These are phyloP conservation scores for Liparis tanakae DNA, from an alignment of 2,797 vertebrate species.

Conservation along the genomic window DNA sequence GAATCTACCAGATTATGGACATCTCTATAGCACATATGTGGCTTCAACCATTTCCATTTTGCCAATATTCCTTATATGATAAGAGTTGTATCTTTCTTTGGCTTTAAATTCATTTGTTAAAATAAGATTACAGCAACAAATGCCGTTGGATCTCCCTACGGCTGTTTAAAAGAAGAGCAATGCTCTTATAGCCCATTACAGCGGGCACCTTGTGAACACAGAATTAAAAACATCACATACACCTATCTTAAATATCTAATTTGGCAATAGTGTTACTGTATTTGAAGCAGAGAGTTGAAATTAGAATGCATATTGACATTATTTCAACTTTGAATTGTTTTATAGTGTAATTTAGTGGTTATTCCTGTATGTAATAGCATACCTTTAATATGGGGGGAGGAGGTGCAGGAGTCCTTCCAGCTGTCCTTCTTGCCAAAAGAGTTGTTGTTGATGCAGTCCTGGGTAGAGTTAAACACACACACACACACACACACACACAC, in stretches of 20 bases:
- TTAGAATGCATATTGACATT: neutral
- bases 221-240: too few relatives aligned
- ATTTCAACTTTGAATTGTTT: neutral
- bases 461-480: constrained; percentile 12
- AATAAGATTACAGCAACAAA: neutral
- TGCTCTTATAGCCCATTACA: neutral
- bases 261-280: neutral
- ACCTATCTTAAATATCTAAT: neutral
- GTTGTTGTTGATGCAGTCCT: constrained; percentile 99
- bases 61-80: too few relatives aligned
- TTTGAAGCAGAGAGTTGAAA: neutral
- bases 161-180: neutral
- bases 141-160: neutral
- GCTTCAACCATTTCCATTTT: too few relatives aligned
- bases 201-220: neutral
- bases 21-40: too few relatives aligned
- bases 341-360: neutral
- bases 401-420: constrained; percentile 94
- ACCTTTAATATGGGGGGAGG: constrained; percentile 95
- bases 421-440: constrained; percentile 96
- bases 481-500: constrained; percentile 7
- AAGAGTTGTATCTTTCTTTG: constrained; percentile 5
- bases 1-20: too few relatives aligned
- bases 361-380: constrained; percentile 4
- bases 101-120: neutral